A percentile compares a stretch with the other conserved stretches of the same genome.
Evolutionary conservation across 1,140 invertebrate genomes (phyloP).

Genomic region (Hydropsyche tenuis): DNA sequence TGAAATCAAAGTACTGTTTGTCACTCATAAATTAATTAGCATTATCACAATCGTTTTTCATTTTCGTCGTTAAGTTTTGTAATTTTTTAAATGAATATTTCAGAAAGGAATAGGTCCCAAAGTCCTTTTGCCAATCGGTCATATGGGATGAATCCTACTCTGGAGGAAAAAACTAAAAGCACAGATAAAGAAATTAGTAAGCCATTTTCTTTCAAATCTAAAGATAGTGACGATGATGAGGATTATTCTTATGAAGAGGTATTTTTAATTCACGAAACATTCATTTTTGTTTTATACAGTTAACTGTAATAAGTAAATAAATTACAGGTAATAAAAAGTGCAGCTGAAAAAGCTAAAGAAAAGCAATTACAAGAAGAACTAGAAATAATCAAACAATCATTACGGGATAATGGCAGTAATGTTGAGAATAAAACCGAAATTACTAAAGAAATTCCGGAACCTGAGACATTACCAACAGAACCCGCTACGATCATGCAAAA

Average conservation of each 20-base stretch:
- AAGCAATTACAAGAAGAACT: slow-evolving; percentile 45
- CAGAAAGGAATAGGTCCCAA: not conserved
- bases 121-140: slow-evolving; percentile 41
- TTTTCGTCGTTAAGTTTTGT: too few relatives aligned
- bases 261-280: slow-evolving; percentile 10
- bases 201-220: slow-evolving; percentile 16
- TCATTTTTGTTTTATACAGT: too few relatives aligned
- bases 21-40: too few relatives aligned
- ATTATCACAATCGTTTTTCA: too few relatives aligned
- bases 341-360: slow-evolving; percentile 46
- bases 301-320: not conserved
- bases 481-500: too few relatives aligned
- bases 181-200: not conserved
- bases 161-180: not conserved
- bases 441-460: too few relatives aligned
- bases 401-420: slow-evolving; percentile 33
- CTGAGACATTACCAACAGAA: too few relatives aligned
- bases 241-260: slow-evolving; percentile 50
- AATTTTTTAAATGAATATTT: too few relatives aligned
- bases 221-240: slow-evolving; percentile 48
- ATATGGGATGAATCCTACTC: slow-evolving; percentile 35
- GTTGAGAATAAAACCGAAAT: not conserved
- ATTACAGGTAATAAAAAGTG: slow-evolving; percentile 46
- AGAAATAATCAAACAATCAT: slow-evolving; percentile 41
- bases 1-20: too few relatives aligned